Base-by-base conservation (phyloP, 2,797 vertebrate genomes). In the Urosaurus nigricauda region DNA sequence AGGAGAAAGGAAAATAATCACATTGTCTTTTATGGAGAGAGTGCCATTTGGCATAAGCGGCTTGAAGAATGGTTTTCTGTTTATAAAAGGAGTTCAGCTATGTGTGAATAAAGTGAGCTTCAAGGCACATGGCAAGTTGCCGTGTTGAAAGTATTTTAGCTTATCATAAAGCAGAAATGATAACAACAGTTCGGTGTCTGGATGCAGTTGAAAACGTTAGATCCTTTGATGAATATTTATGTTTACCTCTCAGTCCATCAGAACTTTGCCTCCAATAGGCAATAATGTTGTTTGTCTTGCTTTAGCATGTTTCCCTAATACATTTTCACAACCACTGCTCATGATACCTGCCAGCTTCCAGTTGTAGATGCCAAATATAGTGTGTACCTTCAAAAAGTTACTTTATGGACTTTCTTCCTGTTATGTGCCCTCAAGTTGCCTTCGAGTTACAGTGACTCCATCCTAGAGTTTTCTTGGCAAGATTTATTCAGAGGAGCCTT, bases 51-150 rank as follows among this genome's bases (percentile, higher is more conserved):
- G 95, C 95, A 95, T 87, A 93, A 90, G 85, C 21, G 21, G 92
- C 85, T 87, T 68, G 94, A 96, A 92, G 87, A 88, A 84, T 93
- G 96, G 96, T 95, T 97, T 96, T 96, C 96, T 94, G 40, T 96
- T 97, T 96, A 96, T 56, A 90, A 91, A 95, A 91, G 93, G 43
- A 96, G 94, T 93, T 96, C 95, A 93, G 93, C 95, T 95, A 95
- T 96, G 95, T 94, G 92, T 95, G 91, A 95, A 92, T 92, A 95
- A 93, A 93, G 93, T 71, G 85, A 93, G 93, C 90, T 94, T 95
- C 94, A 89, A 92, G 94, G 89, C 84, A 89, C 94, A 94, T 92
- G 92, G 91, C 92, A 94, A 88, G 85, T 91, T 89, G 92, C 94
- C 90, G 88, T 93, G 93, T 89, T 96, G 63, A 77, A 86, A 89